phyloP scores from a whole-genome alignment of 2,113 vertebrate genomes.

The Thalassoma bifasciatum region DNA sequence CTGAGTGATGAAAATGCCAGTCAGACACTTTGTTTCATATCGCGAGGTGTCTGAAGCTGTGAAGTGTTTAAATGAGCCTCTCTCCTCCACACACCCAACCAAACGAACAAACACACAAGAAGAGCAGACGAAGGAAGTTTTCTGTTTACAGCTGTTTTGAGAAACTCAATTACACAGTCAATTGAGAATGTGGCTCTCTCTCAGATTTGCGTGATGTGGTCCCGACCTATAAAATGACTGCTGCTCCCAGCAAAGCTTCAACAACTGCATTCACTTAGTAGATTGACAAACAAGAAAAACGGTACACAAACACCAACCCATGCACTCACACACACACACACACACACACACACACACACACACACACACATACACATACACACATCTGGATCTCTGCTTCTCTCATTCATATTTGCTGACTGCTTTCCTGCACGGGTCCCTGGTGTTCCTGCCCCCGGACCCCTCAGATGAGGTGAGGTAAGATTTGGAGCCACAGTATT shows the following conservation, averaged over 20 bases:
- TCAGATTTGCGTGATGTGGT: constrained; percentile 60
- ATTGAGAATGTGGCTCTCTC: constrained; percentile 61
- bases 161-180: constrained; percentile 77
- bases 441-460: constrained; percentile 53
- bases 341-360: constrained; percentile 16
- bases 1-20: constrained; percentile 54
- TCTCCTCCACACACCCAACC: no score
- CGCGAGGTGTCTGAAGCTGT: constrained; percentile 53
- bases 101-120: background rate
- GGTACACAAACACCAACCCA: background rate
- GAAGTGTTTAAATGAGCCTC: constrained; percentile 29
- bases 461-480: constrained; percentile 76
- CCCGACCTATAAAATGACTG: constrained; percentile 56
- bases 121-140: constrained; percentile 32
- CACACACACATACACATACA: constrained; percentile 47
- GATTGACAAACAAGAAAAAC: constrained; percentile 51
- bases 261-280: constrained; percentile 51
- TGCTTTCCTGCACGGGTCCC: constrained; percentile 69
- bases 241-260: constrained; percentile 35
- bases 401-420: constrained; percentile 63
- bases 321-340: background rate
- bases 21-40: constrained; percentile 51
- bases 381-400: constrained; percentile 69
- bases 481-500: constrained; percentile 69
- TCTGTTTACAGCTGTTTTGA: constrained; percentile 60